phyloP scores from a whole-genome alignment of 1,140 invertebrate genomes.

The Pectinophora gossypiella region DNA sequence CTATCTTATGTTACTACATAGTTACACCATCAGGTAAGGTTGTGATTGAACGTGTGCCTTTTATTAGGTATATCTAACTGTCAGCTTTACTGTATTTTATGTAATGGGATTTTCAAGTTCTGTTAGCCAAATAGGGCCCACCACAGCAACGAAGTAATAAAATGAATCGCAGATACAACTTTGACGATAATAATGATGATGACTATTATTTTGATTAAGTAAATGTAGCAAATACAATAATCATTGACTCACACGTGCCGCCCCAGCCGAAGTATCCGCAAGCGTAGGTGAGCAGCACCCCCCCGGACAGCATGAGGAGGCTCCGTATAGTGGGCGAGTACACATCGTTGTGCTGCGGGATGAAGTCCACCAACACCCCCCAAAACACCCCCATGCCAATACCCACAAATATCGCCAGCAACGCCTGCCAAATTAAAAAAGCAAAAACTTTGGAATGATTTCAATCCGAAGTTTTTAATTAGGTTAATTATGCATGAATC shows the following conservation, averaged over 20 bases:
- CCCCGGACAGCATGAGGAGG: conserved; percentile 84
- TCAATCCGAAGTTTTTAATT: not conserved
- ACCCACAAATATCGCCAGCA: conserved; percentile 85
- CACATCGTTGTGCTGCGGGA: conserved; percentile 85
- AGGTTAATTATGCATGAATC: not conserved
- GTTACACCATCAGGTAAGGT: too few relatives aligned
- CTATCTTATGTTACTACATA: too few relatives aligned
- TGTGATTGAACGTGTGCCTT: too few relatives aligned
- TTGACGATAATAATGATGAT: too few relatives aligned
- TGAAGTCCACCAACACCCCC: conserved; percentile 83
- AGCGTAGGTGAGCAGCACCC: conserved; percentile 87
- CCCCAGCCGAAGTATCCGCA: conserved; percentile 85
- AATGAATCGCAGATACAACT: too few relatives aligned
- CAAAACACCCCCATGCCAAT: conserved; percentile 83
- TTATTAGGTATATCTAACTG: too few relatives aligned
- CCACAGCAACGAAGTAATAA: too few relatives aligned
- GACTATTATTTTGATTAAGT: too few relatives aligned
- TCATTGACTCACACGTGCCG: conserved; percentile 76
- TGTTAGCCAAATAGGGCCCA: too few relatives aligned
- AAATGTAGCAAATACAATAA: not conserved
- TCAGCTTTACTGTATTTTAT: too few relatives aligned
- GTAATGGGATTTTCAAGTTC: too few relatives aligned
- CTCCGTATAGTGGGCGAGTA: conserved; percentile 85
- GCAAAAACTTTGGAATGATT: not conserved
- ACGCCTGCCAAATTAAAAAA: conserved; percentile 42